These are phyloP conservation scores for Brachypteracias leptosomus DNA, from an alignment of 2,113 vertebrate species.

Conservation along the genomic window DNA sequence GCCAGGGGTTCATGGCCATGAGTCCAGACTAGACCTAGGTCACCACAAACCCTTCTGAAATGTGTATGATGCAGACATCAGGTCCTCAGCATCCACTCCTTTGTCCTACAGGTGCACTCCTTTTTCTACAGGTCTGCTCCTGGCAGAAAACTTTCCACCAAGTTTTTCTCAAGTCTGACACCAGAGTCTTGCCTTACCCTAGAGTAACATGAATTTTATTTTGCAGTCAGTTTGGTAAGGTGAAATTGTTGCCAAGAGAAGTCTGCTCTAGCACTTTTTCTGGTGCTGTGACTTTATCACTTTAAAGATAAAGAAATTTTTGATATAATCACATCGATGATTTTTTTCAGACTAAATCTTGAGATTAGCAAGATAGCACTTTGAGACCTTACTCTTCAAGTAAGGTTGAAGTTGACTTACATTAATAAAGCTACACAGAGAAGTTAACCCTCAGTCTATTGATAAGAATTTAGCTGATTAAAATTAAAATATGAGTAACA, in stretches of 20 bases:
- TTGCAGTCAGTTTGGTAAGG: neutral
- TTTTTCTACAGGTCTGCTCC: neutral
- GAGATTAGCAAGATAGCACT: neutral
- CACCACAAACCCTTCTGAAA: neutral
- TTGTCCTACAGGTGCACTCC: too few relatives aligned
- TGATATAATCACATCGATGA: fast-evolving
- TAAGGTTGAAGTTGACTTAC: neutral
- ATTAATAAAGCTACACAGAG: neutral
- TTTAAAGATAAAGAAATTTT: neutral
- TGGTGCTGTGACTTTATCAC: neutral
- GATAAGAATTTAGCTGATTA: neutral
- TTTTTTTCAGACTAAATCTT: neutral
- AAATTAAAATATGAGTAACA: neutral
- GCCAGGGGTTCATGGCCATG: neutral
- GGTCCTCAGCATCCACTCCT: neutral
- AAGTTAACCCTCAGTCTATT: neutral
- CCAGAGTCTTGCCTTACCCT: neutral
- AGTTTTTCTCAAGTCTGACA: neutral
- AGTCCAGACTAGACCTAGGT: neutral
- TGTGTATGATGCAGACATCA: fast-evolving
- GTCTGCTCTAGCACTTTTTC: neutral
- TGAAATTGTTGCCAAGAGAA: neutral
- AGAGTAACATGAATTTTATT: neutral
- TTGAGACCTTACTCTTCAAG: neutral
- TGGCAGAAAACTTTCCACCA: neutral